These are phyloP conservation scores for Jordanella pulchra DNA, from an alignment of 2,797 vertebrate species.

Conservation along the genomic window DNA sequence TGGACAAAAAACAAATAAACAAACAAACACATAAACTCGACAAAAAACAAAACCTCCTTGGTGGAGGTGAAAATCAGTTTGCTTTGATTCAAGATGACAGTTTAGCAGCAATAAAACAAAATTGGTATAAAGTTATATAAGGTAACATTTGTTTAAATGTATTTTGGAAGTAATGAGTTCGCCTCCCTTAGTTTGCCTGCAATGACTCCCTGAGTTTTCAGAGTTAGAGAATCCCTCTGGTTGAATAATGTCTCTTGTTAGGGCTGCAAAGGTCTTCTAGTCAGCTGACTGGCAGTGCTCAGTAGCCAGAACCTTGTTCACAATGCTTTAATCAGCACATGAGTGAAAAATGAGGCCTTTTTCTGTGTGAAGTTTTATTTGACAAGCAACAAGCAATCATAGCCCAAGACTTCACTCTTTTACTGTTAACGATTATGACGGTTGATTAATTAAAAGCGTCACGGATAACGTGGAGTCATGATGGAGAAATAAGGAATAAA, in stretches of 20 bases:
- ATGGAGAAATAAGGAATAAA: neutral
- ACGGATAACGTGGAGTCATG: neutral
- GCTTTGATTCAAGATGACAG: no score
- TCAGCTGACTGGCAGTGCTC: neutral
- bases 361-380: neutral
- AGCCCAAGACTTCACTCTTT: neutral
- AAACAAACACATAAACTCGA: no score
- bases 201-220: no score
- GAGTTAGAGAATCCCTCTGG: no score
- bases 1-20: no score
- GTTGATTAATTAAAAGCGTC: neutral
- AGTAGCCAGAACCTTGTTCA: neutral
- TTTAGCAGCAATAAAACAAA: neutral
- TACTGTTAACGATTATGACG: neutral
- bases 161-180: no score
- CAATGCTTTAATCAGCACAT: neutral
- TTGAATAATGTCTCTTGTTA: neutral
- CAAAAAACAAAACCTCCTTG: no score
- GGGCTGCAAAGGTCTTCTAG: neutral
- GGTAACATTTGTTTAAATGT: neutral
- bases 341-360: neutral
- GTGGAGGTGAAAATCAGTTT: no score
- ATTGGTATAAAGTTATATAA: neutral
- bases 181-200: neutral
- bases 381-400: neutral